Base-by-base conservation (phyloP, 2,113 vertebrate species). In the Scartelaos histophorus region DNA sequence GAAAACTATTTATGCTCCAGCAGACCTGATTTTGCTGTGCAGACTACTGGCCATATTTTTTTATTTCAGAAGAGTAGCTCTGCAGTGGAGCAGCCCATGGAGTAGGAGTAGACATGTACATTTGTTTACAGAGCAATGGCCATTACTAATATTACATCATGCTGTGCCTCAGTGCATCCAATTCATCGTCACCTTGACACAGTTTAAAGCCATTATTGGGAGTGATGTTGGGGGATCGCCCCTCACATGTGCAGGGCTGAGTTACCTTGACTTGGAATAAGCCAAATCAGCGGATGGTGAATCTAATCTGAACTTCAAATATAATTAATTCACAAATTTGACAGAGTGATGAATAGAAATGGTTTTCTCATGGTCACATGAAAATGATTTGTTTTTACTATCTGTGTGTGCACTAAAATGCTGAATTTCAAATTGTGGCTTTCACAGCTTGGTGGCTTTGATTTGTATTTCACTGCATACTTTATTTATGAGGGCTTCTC, bases 221-320 rank as follows among this genome's bases (percentile, higher is more conserved):
- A 77, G 61, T 64, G 53, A 70, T 24, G 17, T 45, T 15, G 54
- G 76, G 61, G 45, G 61, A 22, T 70, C 56, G 24, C 62, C 16
- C n/a, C 60, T 76, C 6, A 34, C 56, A 13, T 78, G 35, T 54
- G 1, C 25, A 61, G 66, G 68, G 17, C 60, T 15, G 19, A n/a
- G 61, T 53, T 49, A 68, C 22, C 16, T 62, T 38, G 25, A 64
- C 70, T 65, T 78, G 69, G 45, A 60, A 64, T 25, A 45, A 29
- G 25, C 57, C 56, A 67, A 60, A 56, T 78, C 75, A 72, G 34
- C 24, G 66, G n/a, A 73, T 43, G 66, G 46, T 67, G 34, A 75
- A 64, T 73, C 70, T 4, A 73, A 67, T 35, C 17, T 24, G 5
- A 66, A 75, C 53, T 46, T 35, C 57, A 67, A 71, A 11, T 2